Evolutionary conservation across 2,888 invertebrate species (phyloP).

Genomic region (Drosophila robusta): DNA sequence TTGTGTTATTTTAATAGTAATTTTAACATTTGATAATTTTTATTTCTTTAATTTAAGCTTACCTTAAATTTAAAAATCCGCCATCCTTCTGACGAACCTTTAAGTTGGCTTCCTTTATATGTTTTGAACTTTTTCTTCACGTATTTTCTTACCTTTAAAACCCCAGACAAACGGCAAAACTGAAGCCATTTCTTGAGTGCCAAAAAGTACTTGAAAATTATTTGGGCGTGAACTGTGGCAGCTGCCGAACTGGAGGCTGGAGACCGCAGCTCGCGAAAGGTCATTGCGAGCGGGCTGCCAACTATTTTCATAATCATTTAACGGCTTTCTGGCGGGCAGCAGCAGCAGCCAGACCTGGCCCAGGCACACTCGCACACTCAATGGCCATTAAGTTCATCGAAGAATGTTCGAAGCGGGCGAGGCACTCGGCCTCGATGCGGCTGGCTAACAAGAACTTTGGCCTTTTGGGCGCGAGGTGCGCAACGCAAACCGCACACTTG

Average conservation of each 20-base stretch:
- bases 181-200: constrained; percentile 27
- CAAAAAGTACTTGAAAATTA: constrained; percentile 58
- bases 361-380: constrained; percentile 48
- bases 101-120: neutral
- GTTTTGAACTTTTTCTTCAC: constrained; percentile 11
- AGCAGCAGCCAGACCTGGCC: constrained; percentile 7
- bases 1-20: too few species aligned
- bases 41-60: too few species aligned
- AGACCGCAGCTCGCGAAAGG: constrained; percentile 45
- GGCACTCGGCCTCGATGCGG: constrained; percentile 46
- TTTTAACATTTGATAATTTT: neutral
- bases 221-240: constrained; percentile 71
- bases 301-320: constrained; percentile 78
- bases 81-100: too few species aligned
- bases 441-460: constrained; percentile 41
- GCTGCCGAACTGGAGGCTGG: constrained; percentile 41
- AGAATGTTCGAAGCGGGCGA: constrained; percentile 65
- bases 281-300: constrained; percentile 64
- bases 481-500: constrained; percentile 67
- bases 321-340: constrained; percentile 46
- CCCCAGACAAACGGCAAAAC: constrained; percentile 4
- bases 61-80: too few species aligned
- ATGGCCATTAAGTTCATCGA: constrained; percentile 79
- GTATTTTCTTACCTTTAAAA: constrained; percentile 4
- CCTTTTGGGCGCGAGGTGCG: constrained; percentile 41